Evolutionary conservation across 1,140 invertebrate species (phyloP).

Genomic region (Vanessa tameamea): DNA sequence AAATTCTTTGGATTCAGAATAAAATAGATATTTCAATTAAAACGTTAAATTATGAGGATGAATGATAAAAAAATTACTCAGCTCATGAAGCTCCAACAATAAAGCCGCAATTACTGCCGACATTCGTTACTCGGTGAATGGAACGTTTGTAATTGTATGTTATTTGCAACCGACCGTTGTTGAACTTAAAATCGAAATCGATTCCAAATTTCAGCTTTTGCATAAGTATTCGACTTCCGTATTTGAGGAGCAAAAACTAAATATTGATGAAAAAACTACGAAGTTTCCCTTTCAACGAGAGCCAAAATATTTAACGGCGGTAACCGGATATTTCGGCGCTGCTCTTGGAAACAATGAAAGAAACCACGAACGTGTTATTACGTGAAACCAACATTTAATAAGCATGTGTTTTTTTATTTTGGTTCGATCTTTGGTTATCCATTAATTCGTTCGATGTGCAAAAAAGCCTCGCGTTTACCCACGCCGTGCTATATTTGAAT

Average conservation of each 20-base stretch:
- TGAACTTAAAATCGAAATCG: conserved; percentile 73
- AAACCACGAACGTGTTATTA: conserved; percentile 79
- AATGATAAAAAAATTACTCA: conserved; percentile 38
- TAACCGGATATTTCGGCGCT: conserved; percentile 76
- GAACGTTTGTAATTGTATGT: conserved; percentile 72
- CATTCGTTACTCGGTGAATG: conserved; percentile 53
- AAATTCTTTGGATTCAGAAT: conserved; percentile 72
- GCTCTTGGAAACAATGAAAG: conserved; percentile 75
- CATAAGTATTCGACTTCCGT: conserved; percentile 76
- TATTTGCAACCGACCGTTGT: conserved; percentile 51
- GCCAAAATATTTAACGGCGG: conserved; percentile 79
- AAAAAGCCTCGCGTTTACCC: conserved; percentile 68
- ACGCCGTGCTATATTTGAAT: conserved; percentile 75
- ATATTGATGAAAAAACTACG: conserved; percentile 70
- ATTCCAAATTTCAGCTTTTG: conserved; percentile 73
- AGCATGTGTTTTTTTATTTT: conserved; percentile 76
- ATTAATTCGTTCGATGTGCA: conserved; percentile 75
- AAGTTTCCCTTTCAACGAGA: conserved; percentile 78
- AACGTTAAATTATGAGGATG: conserved; percentile 62
- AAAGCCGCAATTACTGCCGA: conserved; percentile 55
- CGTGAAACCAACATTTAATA: conserved; percentile 80
- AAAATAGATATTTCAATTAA: conserved; percentile 77
- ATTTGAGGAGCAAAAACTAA: conserved; percentile 73
- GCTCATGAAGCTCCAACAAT: conserved; percentile 50
- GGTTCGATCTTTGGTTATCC: conserved; percentile 75